phyloP scores from a whole-genome alignment of 2,113 vertebrate genomes.

The Tinamus guttatus region DNA sequence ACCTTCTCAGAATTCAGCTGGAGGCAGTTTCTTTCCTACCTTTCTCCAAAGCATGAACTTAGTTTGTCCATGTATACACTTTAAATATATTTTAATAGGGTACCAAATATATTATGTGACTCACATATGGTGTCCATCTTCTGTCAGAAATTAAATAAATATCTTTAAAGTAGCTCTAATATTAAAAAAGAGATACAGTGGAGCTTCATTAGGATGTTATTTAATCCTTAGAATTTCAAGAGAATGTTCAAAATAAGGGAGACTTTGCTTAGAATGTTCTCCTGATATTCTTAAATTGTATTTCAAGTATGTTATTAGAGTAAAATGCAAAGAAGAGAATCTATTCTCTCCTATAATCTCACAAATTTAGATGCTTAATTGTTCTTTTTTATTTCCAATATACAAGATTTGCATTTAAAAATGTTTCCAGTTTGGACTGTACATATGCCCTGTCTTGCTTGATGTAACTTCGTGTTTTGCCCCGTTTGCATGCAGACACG shows the following conservation, averaged over 20 bases:
- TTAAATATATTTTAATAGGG: neutral
- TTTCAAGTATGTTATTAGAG: neutral
- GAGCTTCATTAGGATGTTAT: neutral
- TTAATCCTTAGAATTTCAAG: neutral
- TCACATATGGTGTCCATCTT: neutral
- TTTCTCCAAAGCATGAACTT: neutral
- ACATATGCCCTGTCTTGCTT: neutral
- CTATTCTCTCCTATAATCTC: neutral
- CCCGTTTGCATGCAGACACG: constrained; percentile 59
- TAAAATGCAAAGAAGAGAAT: neutral
- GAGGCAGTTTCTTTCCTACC: neutral
- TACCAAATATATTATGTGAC: neutral
- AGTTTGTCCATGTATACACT: neutral
- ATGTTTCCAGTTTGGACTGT: neutral
- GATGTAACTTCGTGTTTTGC: neutral
- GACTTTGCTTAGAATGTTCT: neutral
- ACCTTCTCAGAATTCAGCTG: neutral
- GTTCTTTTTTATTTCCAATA: neutral
- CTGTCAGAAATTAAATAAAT: neutral
- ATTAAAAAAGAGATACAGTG: neutral
- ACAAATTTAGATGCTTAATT: neutral
- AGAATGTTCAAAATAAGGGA: neutral
- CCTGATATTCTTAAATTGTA: neutral
- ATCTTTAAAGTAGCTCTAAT: neutral
- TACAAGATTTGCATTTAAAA: neutral